A percentile compares a stretch with the other conserved stretches of the same genome.
Conservation (phyloP, 92 coral and sea anemone genomes). For the Chrysogorgia sp. region DNA sequence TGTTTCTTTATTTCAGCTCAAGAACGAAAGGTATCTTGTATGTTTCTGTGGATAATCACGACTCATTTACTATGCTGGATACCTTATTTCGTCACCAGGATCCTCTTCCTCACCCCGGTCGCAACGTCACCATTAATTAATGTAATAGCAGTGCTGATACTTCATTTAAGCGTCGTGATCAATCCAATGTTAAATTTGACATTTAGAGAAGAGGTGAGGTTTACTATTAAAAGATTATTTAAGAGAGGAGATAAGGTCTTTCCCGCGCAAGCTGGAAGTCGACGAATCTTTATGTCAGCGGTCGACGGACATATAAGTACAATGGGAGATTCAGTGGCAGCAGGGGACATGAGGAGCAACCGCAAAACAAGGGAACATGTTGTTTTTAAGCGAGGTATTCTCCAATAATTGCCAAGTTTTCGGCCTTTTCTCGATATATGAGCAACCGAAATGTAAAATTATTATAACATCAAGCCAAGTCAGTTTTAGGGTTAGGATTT, state of each 20-base stretch:
- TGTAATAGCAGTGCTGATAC: constrained; percentile 35
- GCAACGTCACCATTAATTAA: constrained; percentile 44
- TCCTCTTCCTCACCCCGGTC: constrained; percentile 35
- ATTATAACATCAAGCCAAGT: too few relatives aligned
- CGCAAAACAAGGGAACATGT: background rate
- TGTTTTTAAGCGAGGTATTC: background rate
- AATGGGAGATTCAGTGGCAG: background rate
- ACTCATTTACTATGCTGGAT: constrained; percentile 58
- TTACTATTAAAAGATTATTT: constrained; percentile 1
- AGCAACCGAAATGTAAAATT: too few relatives aligned
- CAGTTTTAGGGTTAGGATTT: too few relatives aligned
- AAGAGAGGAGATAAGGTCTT: background rate
- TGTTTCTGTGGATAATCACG: constrained; percentile 45
- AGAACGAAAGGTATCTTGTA: constrained; percentile 55
- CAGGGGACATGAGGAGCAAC: background rate
- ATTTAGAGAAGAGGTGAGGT: constrained; percentile 29
- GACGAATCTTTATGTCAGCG: background rate
- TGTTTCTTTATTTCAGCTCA: constrained; percentile 29
- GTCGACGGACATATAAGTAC: background rate
- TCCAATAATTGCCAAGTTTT: too few relatives aligned
- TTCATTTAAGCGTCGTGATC: constrained; percentile 51
- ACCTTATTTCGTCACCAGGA: constrained; percentile 58
- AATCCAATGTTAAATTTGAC: constrained; percentile 53
- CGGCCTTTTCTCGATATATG: too few relatives aligned
- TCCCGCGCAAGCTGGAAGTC: background rate